Evolutionary conservation across 2,888 invertebrate genomes (phyloP), one percentile per base, ranked within the genome.

Genomic region (Dasypogon diadema): DNA sequence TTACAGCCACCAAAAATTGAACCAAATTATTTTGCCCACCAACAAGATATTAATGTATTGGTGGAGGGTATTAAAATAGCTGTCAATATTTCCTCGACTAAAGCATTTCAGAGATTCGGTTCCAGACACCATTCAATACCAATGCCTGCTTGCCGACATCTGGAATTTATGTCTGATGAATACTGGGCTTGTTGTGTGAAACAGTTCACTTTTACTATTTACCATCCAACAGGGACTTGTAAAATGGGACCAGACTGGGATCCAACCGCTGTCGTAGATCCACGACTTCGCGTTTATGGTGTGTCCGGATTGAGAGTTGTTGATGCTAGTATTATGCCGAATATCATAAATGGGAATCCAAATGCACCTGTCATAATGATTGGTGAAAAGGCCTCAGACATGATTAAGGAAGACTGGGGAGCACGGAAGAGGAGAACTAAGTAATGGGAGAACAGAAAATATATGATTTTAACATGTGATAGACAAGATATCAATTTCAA

Each of bases 311-410:
- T 95, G 22, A 88, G 95, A 77, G 93, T 95, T 0, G 91, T 92
- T 0, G 95, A 95, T 83, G 95, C 94, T 0, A 94, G 94, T 78
- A 91, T 96, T 70, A 96, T 96, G 95, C 96, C 96, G 0, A 91
- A 89, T 1, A 95, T 96, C 77, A 90, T 95, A 12, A 95, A 94
- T 83, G 96, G 96, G 0, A 96, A 96, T 86, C 95, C 96, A 0
- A 96, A 96, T 83, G 96, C 95, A 0, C 95, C 95, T 0, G 91
- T 91, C 1, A 94, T 96, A 55, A 96, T 96, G 94, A 95, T 96
- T 70, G 96, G 92, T 0, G 96, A 96, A 82, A 96, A 96, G 83
- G 95, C 91, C 0, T 91, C 95, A 5, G 96, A 96, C 83, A 90
- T 96, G 90, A 93, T 96, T 78, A 95, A 95, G 83, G 92, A 94